Base-by-base conservation (phyloP, 2,888 invertebrate genomes). In the Mesorhabditis spiculigera region DNA sequence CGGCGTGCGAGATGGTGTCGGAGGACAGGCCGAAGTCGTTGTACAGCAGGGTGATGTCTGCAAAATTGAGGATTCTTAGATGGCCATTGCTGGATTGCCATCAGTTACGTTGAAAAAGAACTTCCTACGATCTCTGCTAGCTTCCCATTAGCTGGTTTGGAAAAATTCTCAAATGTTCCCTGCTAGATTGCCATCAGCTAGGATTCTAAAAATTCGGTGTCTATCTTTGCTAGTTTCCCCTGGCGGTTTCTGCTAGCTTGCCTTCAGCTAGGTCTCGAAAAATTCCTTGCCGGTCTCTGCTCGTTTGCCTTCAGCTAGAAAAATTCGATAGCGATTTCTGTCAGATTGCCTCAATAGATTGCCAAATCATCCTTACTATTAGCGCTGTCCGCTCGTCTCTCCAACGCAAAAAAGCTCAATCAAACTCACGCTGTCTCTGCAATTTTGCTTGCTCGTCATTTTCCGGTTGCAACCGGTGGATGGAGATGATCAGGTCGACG, bases 1-100 rank as follows among this genome's bases (percentile, higher is more conserved):
- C 90, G 0, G 95, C 96, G n/a, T 92, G 91, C 4, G 94, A 93
- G 65, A 98, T 87, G 4, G 92, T 92, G 89, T 95, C 94, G 78
- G 93, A 75, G 63, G 41, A 6, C 28, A 70, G 61, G 42, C 10
- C 10, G 58, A n/a, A 8, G 43, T 5, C 5, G 6, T 5, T 63
- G 13, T 5, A 72, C 43, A 44, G 6, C 8, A 63, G 45, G 42
- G 44, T 4, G 45, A 43, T 58, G 10, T n/a, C 8, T 16, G 61
- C 16, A 42, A 16, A 1, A 71, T 28, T 28, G 28, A 28, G 28
- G 10, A 42, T 61, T 4, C 41, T 43, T 8, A 64, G 28, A 43
- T 28, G 4, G 43, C 0, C 4, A 3, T 66, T 66, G 13, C 4
- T 66, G 3, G 10, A 58, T 41, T 63, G 28, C 62, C 1, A 58